A percentile compares a stretch with the other conserved stretches of the same genome.
These are phyloP conservation scores for Polypterus bichir DNA, from an alignment of 2,113 vertebrate genomes.

Conservation along the genomic window DNA sequence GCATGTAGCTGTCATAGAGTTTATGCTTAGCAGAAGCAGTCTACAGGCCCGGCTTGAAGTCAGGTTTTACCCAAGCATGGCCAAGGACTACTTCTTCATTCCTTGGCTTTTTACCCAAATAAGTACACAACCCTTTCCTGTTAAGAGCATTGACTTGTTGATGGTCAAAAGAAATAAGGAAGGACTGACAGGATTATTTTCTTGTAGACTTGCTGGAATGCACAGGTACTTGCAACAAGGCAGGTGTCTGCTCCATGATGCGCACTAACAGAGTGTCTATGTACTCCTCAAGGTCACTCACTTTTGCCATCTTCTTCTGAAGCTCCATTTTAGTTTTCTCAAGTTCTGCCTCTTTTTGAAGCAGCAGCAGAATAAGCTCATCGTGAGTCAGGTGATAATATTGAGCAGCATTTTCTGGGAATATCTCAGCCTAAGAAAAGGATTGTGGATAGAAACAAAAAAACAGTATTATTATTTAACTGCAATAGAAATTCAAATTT, in stretches of 20 bases:
- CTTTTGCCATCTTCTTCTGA: constrained; percentile 63
- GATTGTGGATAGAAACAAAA: neutral
- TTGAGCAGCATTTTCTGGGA: constrained; percentile 59
- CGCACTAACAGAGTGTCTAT: constrained; percentile 91
- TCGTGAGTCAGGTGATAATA: constrained; percentile 90
- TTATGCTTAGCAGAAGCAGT: too few species aligned
- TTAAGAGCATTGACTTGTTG: too few species aligned
- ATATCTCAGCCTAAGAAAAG: constrained; percentile 32
- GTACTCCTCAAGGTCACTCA: constrained; percentile 87
- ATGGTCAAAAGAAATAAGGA: neutral
- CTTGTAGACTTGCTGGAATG: constrained; percentile 36
- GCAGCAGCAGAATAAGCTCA: constrained; percentile 76
- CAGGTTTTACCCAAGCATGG: too few species aligned
- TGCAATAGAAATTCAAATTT: too few species aligned
- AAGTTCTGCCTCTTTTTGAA: constrained; percentile 61
- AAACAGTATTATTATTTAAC: too few species aligned
- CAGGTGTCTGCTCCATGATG: constrained; percentile 92
- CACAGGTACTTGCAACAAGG: constrained; percentile 67
- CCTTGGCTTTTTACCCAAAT: too few species aligned
- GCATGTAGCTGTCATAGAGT: too few species aligned
- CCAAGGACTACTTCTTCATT: too few species aligned
- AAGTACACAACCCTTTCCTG: too few species aligned
- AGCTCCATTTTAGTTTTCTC: constrained; percentile 77
- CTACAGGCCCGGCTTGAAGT: too few species aligned
- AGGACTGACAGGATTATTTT: constrained; percentile 39